phyloP scores from a whole-genome alignment of 2,113 vertebrate species.

The Lampris megalopsis region DNA sequence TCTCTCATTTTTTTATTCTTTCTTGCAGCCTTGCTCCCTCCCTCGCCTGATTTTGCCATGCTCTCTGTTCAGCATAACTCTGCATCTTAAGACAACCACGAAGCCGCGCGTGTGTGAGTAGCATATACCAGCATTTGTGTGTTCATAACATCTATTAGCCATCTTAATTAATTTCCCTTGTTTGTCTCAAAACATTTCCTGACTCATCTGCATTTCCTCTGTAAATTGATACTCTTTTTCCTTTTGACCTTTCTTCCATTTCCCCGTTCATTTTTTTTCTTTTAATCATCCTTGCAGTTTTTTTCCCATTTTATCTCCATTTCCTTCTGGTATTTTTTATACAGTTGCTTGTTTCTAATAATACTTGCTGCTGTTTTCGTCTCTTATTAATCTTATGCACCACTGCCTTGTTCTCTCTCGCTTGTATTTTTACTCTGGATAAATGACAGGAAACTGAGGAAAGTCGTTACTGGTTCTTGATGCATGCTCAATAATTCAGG shows the following conservation, averaged over 20 bases:
- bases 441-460: neutral
- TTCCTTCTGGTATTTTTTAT: slow-evolving; percentile 13
- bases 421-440: neutral
- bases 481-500: no score
- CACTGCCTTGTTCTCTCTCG: neutral
- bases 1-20: neutral
- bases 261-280: slow-evolving; percentile 32
- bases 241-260: slow-evolving; percentile 19
- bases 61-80: no score
- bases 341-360: neutral
- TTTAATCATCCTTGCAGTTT: slow-evolving; percentile 3
- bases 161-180: no score
- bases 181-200: no score
- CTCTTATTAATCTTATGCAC: neutral
- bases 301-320: slow-evolving; percentile 15
- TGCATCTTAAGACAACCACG: no score
- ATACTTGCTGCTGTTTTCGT: neutral
- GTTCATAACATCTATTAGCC: slow-evolving; percentile 1
- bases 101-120: neutral
- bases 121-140: neutral
- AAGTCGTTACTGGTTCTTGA: no score
- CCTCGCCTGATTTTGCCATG: neutral
- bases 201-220: no score
- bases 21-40: neutral
- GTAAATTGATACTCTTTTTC: slow-evolving; percentile 1